Percentiles rank a stretch among this genome's conserved stretches.
These are phyloP conservation scores for Synergus umbraculus DNA, from an alignment of 2,888 invertebrate genomes.

Conservation along the genomic window DNA sequence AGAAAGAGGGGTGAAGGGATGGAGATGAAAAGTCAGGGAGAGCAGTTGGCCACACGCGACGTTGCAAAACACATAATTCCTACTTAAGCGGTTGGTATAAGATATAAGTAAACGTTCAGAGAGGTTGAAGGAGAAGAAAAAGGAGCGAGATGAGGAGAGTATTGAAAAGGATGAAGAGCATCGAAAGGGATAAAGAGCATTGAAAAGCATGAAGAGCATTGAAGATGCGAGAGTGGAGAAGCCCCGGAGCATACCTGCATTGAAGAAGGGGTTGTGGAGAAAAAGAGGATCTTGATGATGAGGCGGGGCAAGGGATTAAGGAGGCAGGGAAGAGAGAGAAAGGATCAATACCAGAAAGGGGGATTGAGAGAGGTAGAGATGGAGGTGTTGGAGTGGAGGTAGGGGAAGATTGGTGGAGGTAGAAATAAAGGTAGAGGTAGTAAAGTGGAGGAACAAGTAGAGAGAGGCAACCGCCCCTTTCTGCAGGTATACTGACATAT, in stretches of 20 bases:
- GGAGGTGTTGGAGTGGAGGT: not conserved
- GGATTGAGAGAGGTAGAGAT: constrained; percentile 31
- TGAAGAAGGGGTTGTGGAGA: constrained; percentile 8
- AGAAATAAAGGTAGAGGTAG: constrained; percentile 34
- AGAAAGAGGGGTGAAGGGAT: constrained; percentile 42
- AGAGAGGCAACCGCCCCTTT: constrained; percentile 45
- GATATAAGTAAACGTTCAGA: not conserved
- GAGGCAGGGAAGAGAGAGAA: not conserved
- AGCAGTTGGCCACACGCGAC: constrained; percentile 59
- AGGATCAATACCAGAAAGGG: not conserved
- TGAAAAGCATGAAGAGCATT: constrained; percentile 30
- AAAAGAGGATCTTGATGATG: constrained; percentile 3
- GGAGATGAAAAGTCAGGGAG: constrained; percentile 43
- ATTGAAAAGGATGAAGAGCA: not conserved
- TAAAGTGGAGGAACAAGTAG: constrained; percentile 28
- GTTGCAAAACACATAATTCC: constrained; percentile 59
- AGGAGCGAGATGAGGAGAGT: not conserved
- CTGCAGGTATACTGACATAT: constrained; percentile 11
- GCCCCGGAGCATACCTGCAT: not conserved
- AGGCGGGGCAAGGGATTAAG: constrained; percentile 3
- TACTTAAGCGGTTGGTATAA: constrained; percentile 51
- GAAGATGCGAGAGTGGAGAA: constrained; percentile 23
- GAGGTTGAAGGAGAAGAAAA: not conserved
- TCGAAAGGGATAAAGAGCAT: constrained; percentile 19
- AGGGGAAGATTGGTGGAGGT: not conserved